A percentile compares a stretch with the other conserved stretches of the same genome.
These are phyloP conservation scores for Scelioninae gen. 2 DNA, from an alignment of 2,888 invertebrate species.

Conservation along the genomic window DNA sequence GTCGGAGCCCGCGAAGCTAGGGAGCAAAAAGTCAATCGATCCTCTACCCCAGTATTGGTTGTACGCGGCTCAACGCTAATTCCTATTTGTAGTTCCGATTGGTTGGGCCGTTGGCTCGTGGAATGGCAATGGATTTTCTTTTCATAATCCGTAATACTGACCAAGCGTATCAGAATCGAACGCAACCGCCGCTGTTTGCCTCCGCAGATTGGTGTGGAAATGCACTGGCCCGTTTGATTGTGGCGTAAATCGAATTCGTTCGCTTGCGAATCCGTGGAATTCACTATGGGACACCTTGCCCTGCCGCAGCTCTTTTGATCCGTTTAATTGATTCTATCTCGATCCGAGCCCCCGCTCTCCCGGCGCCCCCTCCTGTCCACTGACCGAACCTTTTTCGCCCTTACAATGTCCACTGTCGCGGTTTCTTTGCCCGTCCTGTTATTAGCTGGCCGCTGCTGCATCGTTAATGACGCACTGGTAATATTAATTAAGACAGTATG, in stretches of 20 bases:
- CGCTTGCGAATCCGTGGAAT: slow-evolving; percentile 60
- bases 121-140: slow-evolving; percentile 68
- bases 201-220: slow-evolving; percentile 58
- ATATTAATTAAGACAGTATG: slow-evolving; percentile 33
- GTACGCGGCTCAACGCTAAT: slow-evolving; percentile 72
- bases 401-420: slow-evolving; percentile 43
- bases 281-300: slow-evolving; percentile 58
- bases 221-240: slow-evolving; percentile 62
- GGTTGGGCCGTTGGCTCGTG: slow-evolving; percentile 64
- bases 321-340: slow-evolving; percentile 63
- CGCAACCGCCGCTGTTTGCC: slow-evolving; percentile 50
- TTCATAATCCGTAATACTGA: slow-evolving; percentile 67
- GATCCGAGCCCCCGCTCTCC: slow-evolving; percentile 25
- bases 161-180: slow-evolving; percentile 59
- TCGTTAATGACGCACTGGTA: slow-evolving; percentile 14
- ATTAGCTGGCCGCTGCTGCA: slow-evolving; percentile 17
- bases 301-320: slow-evolving; percentile 63
- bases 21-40: slow-evolving; percentile 73
- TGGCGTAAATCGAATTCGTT: slow-evolving; percentile 62
- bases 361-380: background rate
- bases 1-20: slow-evolving; percentile 52
- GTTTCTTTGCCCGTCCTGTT: slow-evolving; percentile 46
- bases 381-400: slow-evolving; percentile 12
- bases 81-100: slow-evolving; percentile 73
- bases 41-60: slow-evolving; percentile 70